Evolutionary conservation across 1,140 invertebrate species (phyloP).

Genomic region (Zophobas morio): DNA sequence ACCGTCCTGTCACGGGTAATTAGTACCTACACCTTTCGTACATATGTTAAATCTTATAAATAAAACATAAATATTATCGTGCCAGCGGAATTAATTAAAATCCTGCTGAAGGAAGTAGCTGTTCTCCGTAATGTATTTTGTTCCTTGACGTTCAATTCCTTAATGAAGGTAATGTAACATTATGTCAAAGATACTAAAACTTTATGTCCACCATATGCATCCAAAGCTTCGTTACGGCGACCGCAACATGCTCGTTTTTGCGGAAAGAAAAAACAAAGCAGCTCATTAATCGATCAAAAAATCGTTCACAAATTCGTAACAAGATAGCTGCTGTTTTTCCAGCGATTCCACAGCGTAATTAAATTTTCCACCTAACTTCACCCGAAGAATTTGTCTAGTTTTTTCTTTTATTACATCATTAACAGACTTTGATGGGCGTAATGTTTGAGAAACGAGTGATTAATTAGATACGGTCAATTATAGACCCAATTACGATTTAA

Average conservation of each 20-base stretch:
- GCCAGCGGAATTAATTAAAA: constrained; percentile 30
- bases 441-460: constrained; percentile 1
- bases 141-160: constrained; percentile 33
- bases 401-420: neutral
- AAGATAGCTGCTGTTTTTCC: too few species aligned
- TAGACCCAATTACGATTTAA: constrained; percentile 4
- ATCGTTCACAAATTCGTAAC: too few species aligned
- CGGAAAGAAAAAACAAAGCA: too few species aligned
- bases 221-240: constrained; percentile 7
- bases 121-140: constrained; percentile 32
- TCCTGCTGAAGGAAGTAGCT: constrained; percentile 26
- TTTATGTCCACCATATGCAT: constrained; percentile 35
- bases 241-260: too few species aligned
- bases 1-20: constrained; percentile 25
- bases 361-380: neutral
- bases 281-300: too few species aligned
- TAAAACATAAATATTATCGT: constrained; percentile 32
- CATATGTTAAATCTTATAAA: constrained; percentile 41
- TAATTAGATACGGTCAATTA: constrained; percentile 15
- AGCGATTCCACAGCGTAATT: neutral
- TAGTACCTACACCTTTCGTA: constrained; percentile 42
- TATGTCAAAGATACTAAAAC: constrained; percentile 26
- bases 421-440: constrained; percentile 11
- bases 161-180: constrained; percentile 33
- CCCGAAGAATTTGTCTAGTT: neutral